Percentiles rank a stretch among this genome's conserved stretches.
Conservation (phyloP, 2,113 vertebrate species). For the Gobio gobio region DNA sequence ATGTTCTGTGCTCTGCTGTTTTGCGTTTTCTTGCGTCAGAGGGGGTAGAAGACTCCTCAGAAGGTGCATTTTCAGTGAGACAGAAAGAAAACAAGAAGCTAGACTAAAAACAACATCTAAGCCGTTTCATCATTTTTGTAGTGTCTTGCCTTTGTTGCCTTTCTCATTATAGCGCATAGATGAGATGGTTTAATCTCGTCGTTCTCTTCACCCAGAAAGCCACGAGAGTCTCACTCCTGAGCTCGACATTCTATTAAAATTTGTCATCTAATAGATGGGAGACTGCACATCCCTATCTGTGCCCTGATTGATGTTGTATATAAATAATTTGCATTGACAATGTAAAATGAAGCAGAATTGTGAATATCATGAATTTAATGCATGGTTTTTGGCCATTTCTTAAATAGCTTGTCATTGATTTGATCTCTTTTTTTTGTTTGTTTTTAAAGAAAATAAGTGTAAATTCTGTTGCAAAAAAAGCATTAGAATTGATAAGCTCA, state of each 20-base stretch:
- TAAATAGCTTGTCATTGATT: not conserved
- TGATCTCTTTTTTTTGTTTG: not conserved
- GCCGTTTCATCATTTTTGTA: conserved; percentile 50
- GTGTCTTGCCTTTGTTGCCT: conserved; percentile 20
- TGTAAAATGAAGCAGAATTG: not conserved
- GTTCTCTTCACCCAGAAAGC: not conserved
- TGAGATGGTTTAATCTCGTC: conserved; percentile 47
- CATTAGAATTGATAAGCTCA: too few species aligned
- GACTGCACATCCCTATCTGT: not conserved
- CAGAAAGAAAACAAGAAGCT: conserved; percentile 63
- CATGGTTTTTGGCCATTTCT: not conserved
- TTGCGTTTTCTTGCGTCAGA: conserved; percentile 58
- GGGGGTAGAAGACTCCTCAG: conserved; percentile 49
- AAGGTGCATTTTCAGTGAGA: conserved; percentile 64
- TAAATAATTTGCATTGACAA: not conserved
- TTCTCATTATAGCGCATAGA: conserved; percentile 46
- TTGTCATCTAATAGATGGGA: not conserved
- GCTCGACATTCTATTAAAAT: conserved; percentile 2
- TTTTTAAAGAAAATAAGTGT: not conserved
- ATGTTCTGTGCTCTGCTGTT: conserved; percentile 65
- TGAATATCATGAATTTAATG: not conserved
- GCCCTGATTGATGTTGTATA: not conserved
- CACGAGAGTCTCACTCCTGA: not conserved
- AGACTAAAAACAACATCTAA: conserved; percentile 44
- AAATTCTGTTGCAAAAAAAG: too few species aligned